A percentile compares a stretch with the other conserved stretches of the same genome.
Conservation (phyloP, 2,797 vertebrate species). For the Leptatherina wallacei region DNA sequence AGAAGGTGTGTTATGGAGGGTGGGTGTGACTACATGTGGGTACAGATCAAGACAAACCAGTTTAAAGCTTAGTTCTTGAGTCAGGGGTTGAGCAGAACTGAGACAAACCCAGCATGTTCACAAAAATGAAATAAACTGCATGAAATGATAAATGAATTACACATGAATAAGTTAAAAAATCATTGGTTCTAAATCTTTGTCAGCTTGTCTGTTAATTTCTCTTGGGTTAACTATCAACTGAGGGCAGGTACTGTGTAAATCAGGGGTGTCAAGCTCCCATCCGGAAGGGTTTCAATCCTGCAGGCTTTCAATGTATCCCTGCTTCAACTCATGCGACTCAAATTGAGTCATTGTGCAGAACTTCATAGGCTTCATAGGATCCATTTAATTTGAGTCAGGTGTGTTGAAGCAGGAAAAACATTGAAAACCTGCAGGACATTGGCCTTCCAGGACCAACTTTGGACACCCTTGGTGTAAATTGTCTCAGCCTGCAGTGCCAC, state of each 20-base stretch:
- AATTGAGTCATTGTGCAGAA: no score
- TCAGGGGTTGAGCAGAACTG: conserved; percentile 30
- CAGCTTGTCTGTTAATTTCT: neutral
- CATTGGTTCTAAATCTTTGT: neutral
- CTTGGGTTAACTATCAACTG: neutral
- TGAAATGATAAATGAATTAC: no score
- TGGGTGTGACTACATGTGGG: conserved; percentile 60
- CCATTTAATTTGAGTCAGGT: no score
- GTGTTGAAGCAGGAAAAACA: no score
- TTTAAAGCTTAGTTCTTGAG: conserved; percentile 56
- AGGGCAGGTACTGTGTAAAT: neutral
- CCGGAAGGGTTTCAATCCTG: no score
- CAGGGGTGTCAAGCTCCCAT: no score
- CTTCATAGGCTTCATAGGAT: no score
- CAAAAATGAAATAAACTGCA: conserved; percentile 1
- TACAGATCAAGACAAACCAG: conserved; percentile 78
- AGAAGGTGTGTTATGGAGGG: conserved; percentile 72
- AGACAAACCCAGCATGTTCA: conserved; percentile 9
- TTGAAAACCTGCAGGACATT: no score
- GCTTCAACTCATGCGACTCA: no score
- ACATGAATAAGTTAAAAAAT: neutral
- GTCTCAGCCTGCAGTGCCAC: conserved; percentile 36
- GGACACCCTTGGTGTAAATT: neutral
- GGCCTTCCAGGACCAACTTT: no score
- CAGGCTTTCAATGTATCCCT: no score